These are phyloP conservation scores for Brachionus asplanchnoidis DNA, from an alignment of 1,140 invertebrate species.

Conservation along the genomic window DNA sequence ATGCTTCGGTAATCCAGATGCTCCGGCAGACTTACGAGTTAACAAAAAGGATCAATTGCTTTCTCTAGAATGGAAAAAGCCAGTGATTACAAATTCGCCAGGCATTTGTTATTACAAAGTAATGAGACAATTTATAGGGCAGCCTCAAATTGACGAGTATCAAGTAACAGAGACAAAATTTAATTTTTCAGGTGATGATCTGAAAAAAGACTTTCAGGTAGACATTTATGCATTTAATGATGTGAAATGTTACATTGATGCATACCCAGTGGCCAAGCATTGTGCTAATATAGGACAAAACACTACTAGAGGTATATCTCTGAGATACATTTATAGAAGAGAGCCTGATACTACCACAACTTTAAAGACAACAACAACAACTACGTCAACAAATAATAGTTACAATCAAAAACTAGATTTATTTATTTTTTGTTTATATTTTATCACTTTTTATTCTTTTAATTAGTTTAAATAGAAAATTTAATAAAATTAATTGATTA, in stretches of 20 bases:
- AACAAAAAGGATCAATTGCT: background rate
- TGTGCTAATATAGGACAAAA: background rate
- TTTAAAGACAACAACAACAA: background rate
- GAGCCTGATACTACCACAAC: background rate
- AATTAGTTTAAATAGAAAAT: too few relatives aligned
- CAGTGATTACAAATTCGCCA: background rate
- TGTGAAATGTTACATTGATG: background rate
- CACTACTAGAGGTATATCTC: background rate
- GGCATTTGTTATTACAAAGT: constrained; percentile 5
- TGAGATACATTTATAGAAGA: background rate
- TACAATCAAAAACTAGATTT: background rate
- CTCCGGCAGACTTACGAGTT: background rate
- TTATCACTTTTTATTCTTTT: too few relatives aligned
- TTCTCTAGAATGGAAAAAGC: constrained; percentile 2
- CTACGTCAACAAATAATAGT: background rate
- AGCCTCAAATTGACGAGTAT: background rate
- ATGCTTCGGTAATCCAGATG: constrained; percentile 1
- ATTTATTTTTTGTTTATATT: background rate
- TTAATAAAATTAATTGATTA: too few relatives aligned
- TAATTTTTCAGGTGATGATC: constrained; percentile 5
- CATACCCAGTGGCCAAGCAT: background rate
- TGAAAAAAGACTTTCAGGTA: constrained; percentile 1
- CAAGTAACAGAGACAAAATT: background rate
- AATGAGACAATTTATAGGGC: background rate
- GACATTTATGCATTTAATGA: constrained; percentile 2